Conservation (phyloP, 2,888 invertebrate species). For the Deroplatys truncata region DNA sequence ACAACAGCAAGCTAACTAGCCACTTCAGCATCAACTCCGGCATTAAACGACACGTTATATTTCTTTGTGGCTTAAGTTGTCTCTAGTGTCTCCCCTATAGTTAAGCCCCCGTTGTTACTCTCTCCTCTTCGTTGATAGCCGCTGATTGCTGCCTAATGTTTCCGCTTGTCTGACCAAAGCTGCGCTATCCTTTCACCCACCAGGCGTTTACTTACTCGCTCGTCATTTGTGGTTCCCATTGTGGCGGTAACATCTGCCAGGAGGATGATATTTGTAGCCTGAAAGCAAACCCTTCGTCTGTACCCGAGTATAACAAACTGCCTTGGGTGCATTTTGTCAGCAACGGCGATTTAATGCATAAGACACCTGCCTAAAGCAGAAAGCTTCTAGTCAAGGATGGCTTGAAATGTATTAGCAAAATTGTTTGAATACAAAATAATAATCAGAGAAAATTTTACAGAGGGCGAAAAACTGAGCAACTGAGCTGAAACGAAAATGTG, state of each 20-base stretch:
- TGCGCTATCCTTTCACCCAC: neutral
- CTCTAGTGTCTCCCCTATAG: neutral
- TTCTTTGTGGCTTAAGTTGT: neutral
- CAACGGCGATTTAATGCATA: too few species aligned
- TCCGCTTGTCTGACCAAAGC: neutral
- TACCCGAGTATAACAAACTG: neutral
- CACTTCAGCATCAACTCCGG: too few species aligned
- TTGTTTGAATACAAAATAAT: too few species aligned
- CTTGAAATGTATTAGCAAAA: too few species aligned
- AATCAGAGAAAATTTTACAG: too few species aligned
- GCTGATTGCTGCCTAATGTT: neutral
- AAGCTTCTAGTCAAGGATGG: too few species aligned
- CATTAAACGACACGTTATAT: neutral
- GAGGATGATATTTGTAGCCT: neutral
- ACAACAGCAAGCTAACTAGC: too few species aligned
- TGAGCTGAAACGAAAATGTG: too few species aligned
- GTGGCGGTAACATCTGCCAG: neutral
- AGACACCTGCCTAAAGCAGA: too few species aligned
- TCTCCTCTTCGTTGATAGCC: neutral
- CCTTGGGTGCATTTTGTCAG: too few species aligned
- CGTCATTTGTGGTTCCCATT: neutral
- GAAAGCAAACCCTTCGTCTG: neutral
- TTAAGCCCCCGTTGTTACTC: neutral
- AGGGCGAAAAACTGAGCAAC: too few species aligned
- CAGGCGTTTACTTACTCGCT: neutral